Evolutionary conservation across 2,113 vertebrate genomes (phyloP), one percentile per base, ranked within the genome.

Genomic region (Scolopax mira): DNA sequence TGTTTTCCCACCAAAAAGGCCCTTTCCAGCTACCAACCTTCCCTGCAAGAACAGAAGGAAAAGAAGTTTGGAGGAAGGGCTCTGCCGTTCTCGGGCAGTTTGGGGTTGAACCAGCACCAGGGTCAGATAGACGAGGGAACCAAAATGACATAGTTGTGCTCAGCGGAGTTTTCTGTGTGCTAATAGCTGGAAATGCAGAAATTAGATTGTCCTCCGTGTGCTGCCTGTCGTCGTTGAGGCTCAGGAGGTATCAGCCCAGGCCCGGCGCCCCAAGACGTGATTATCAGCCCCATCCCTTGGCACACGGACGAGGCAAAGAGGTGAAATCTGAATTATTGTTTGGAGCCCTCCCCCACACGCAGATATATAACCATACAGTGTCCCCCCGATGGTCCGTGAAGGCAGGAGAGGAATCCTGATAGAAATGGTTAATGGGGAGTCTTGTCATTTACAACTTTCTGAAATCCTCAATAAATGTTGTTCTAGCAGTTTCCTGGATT

Each of bases 401-500:
- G 92, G 37, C 16, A 84, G 70, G 67, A 84, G 14, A 73, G 8
- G 33, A 94, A 64, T 83, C 44, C 31, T 54, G 31, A 64, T 2
- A 58, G 52, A 73, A 80, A 84, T 9, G 49, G 65, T 75, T 81
- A 87, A 66, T 8, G 28, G 41, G 41, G 18, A 79, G 61, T 79
- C 18, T 65, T 79, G 39, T 80, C 0, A 61, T 85, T 92, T 54
- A n/a, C 37, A 84, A 51, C 41, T 82, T 83, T n/a, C 74, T 62
- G 12, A 70, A 93, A 79, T 69, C 44, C 46, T 70, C 72, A 72
- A 65, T 61, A 71, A 78, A 79, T 16, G 7, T 24, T 25, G 2
- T 84, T 88, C 65, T 70, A 62, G 48, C 61, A 79, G 58, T 49
- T 92, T 84, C 49, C 54, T 89, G 70, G n/a, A 81, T 89, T 90